Evolutionary conservation across 2,888 invertebrate genomes (phyloP), one percentile per base, ranked within the genome.

Genomic region (Ectropis crepuscularia): DNA sequence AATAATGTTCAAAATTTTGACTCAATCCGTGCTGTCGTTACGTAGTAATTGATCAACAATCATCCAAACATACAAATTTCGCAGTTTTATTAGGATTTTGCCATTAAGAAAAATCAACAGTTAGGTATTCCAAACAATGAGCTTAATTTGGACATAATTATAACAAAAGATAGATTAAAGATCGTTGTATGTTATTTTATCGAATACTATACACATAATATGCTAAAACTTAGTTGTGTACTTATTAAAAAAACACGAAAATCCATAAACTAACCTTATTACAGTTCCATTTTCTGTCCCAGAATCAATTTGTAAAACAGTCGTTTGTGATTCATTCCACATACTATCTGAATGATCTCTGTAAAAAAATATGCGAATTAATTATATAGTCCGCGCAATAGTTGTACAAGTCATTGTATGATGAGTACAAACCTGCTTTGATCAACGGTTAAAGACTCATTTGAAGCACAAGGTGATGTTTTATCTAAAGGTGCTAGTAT

Each of bases 291-390:
- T 95, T 75, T 95, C 95, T 11, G 95, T 95, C 47, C 94, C 94
- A 11, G 95, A 95, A 79, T 96, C 96, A 0, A 95, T 94, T 87
- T 96, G 96, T 42, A 97, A 92, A 11, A 97, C 96, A 0, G 97
- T 97, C 7, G 96, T 95, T 89, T 97, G 97, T 9, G 97, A 97
- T 89, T 97, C 97, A 87, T 97, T 97, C 97, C 97, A 97, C 78
- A 96, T 95, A 54, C 96, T 96, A 81, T 97, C 97, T 51, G 97
- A 97, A 85, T 97, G 97, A 83, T 97, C 97, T 78, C 96, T 91
- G 76, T 28, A 28, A 28, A 63, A 64, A 49, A 43, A 48, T 41
- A 57, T 9, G 28, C 57, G 16, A 50, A 50, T 11, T 50, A 42
- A 46, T 47, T 36, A 9, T 16, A 11, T 28, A 0, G 36, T 39